These are phyloP conservation scores for Diorhabda carinulata DNA, from an alignment of 1,140 invertebrate species.

Conservation along the genomic window DNA sequence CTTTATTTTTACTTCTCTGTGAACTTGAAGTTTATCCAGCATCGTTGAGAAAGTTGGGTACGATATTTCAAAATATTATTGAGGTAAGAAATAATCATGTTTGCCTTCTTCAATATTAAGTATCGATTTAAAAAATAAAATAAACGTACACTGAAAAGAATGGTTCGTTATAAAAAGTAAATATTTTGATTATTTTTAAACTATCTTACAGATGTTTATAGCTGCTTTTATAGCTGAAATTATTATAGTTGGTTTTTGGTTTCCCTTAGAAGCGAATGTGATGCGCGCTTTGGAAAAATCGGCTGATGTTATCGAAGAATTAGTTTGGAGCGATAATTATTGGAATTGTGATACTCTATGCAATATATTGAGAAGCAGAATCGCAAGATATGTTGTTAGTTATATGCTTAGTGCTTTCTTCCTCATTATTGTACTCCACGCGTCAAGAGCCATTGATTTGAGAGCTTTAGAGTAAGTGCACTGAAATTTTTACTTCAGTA, in stretches of 20 bases:
- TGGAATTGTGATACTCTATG: slow-evolving; percentile 24
- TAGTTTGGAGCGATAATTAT: slow-evolving; percentile 12
- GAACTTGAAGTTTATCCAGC: slow-evolving; percentile 35
- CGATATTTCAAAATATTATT: slow-evolving; percentile 22
- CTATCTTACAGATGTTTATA: slow-evolving; percentile 35
- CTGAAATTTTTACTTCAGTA: not conserved
- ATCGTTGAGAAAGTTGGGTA: slow-evolving; percentile 31
- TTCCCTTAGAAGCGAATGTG: slow-evolving; percentile 36
- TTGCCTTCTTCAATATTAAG: too few species aligned
- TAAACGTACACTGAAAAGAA: too few species aligned
- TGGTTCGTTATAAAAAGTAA: too few species aligned
- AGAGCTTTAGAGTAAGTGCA: slow-evolving; percentile 26
- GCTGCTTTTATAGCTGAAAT: slow-evolving; percentile 39
- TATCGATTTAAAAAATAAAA: too few species aligned
- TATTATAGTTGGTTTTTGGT: slow-evolving; percentile 43
- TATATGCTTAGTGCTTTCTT: slow-evolving; percentile 37
- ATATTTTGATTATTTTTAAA: not conserved
- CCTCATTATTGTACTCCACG: slow-evolving; percentile 35
- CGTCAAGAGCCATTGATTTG: slow-evolving; percentile 38
- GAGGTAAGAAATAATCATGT: slow-evolving; percentile 26
- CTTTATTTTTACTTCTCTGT: slow-evolving; percentile 36
- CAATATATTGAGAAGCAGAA: slow-evolving; percentile 27
- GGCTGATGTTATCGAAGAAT: slow-evolving; percentile 27
- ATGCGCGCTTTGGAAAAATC: slow-evolving; percentile 29
- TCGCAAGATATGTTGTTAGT: slow-evolving; percentile 31